Conservation (phyloP, 1,140 invertebrate species). For the Scaptomyza hsui region DNA sequence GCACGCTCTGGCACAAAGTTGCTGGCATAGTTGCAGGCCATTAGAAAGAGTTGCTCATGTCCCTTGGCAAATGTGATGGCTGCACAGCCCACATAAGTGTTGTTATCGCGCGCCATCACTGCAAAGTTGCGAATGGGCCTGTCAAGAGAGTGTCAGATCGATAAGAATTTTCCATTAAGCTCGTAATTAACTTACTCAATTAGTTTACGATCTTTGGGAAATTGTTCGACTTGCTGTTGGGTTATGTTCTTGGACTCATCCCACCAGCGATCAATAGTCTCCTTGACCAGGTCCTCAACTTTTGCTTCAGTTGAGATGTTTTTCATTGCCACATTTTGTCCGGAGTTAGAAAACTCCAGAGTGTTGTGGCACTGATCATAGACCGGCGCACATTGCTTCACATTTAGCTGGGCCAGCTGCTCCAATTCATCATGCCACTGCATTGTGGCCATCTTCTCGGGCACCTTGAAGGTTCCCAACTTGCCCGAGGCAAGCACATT, state of each 20-base stretch:
- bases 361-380: slow-evolving; percentile 65
- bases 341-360: slow-evolving; percentile 40
- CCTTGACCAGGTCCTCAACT: slow-evolving; percentile 38
- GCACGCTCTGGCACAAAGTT: slow-evolving; percentile 38
- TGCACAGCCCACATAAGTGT: slow-evolving; percentile 61
- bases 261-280: slow-evolving; percentile 56
- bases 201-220: slow-evolving; percentile 50
- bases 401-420: slow-evolving; percentile 52
- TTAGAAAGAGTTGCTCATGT: slow-evolving; percentile 35
- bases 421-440: slow-evolving; percentile 55
- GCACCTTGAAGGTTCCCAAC: slow-evolving; percentile 15
- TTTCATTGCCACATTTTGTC: slow-evolving; percentile 52
- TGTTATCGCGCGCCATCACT: slow-evolving; percentile 63
- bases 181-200: slow-evolving; percentile 44
- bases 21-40: slow-evolving; percentile 67
- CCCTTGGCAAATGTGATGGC: slow-evolving; percentile 34
- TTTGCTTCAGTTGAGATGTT: slow-evolving; percentile 13
- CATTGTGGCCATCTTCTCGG: slow-evolving; percentile 64
- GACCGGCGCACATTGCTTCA: slow-evolving; percentile 46
- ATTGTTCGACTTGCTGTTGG: slow-evolving; percentile 17
- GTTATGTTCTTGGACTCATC: slow-evolving; percentile 46
- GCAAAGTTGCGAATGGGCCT: slow-evolving; percentile 63
- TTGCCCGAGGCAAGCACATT: slow-evolving; percentile 57
- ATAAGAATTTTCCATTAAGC: background rate
- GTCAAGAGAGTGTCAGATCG: background rate